Base-by-base conservation (phyloP, 2,113 vertebrate species). In the Syrrhaptes paradoxus region DNA sequence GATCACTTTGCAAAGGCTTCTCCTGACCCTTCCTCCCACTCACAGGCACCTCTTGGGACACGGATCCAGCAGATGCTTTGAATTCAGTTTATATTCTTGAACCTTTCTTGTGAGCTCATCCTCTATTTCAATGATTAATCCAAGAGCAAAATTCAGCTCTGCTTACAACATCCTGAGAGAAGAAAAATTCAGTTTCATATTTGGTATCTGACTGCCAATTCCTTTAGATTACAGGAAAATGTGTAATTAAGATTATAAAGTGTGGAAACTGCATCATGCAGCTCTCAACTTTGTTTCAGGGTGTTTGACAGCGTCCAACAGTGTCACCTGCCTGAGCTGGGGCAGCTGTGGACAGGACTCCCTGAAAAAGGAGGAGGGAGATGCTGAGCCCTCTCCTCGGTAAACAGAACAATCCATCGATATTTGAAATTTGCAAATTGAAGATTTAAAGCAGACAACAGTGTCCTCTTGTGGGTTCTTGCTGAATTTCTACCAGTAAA, bases 401-500 rank as follows among this genome's bases (percentile, higher is more conserved):
- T 7, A 17, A 54, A 54, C 1, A 1, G 21, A 11, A 19, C 41
- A 41, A 41, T 13, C 41, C 13, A 13, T 14, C 41, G 41, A 41
- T 14, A 41, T 13, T 13, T 41, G 38, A 38, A 10, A 1, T 28
- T n/a, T 46, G 24, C 29, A 49, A 17, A 21, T 46, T 20, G 4
- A 41, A 59, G 34, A 19, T 41, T 85, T 85, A 68, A 41, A 28
- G 36, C 25, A 63, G 88, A 28, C 86, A 92, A 73, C 94, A 90
- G 72, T 90, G 95, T 84, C 96, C 93, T 97, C 96, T 89, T 70
- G 65, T 92, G 96, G 86, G 14, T 5, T 46, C 7, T 24, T 59
- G 24, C 36, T 59, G 70, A 87, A 73, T 77, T 87, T 62, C 66
- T 89, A 2, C 18, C 49, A 12, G 36, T 17, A n/a, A 57, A 85